Evolutionary conservation across 1,140 invertebrate species (phyloP).

Genomic region (Heterodera schachtii): DNA sequence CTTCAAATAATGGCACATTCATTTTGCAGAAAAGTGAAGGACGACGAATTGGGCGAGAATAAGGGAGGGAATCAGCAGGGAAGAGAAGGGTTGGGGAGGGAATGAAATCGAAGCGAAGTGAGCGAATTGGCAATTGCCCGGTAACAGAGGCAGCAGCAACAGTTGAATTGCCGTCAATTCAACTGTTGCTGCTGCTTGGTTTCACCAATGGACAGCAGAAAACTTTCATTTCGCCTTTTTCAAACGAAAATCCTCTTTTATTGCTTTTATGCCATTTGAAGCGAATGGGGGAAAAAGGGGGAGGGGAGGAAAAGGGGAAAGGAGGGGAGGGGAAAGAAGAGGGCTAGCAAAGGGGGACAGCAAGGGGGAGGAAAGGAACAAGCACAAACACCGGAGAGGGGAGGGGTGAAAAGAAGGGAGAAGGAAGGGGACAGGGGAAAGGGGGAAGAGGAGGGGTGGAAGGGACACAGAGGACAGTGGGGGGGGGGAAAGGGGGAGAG

Average conservation of each 20-base stretch:
- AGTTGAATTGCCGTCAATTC: background rate
- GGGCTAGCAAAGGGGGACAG: background rate
- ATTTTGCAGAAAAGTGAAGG: background rate
- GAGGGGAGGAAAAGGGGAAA: background rate
- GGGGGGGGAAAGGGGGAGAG: background rate
- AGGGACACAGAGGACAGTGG: background rate
- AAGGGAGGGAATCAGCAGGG: no score
- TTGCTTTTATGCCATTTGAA: background rate
- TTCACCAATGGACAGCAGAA: background rate
- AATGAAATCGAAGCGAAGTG: background rate
- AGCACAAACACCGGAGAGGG: background rate
- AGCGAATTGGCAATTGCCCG: background rate
- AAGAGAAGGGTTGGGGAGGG: background rate
- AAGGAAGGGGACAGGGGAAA: background rate
- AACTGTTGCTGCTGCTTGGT: background rate
- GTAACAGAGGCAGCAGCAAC: background rate
- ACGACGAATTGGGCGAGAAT: background rate
- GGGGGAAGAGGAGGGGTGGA: background rate
- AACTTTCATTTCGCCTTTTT: background rate
- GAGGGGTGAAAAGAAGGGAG: background rate
- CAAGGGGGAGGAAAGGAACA: background rate
- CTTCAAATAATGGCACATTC: background rate
- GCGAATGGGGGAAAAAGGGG: background rate
- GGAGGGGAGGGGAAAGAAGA: background rate
- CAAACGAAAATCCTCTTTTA: constrained; percentile 12